A percentile compares a stretch with the other conserved stretches of the same genome.
These are phyloP conservation scores for Brachyalestes nurse DNA, from an alignment of 2,797 vertebrate species.

Conservation along the genomic window DNA sequence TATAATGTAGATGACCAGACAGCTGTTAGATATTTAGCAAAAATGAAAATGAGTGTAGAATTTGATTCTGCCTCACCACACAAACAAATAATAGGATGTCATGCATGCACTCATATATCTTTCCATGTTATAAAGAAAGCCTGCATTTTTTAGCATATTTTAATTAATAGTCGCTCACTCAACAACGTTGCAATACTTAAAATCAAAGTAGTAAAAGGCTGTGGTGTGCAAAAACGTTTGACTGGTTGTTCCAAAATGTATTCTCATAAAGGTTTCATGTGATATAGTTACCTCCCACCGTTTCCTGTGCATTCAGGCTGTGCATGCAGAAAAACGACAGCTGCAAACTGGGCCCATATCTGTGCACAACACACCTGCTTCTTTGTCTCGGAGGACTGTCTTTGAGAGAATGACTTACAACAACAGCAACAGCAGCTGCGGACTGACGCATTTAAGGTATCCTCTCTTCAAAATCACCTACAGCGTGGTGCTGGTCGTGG, in stretches of 20 bases:
- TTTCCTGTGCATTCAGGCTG: slow-evolving; percentile 47
- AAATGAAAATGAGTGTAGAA: no score
- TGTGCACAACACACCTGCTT: neutral
- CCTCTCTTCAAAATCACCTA: slow-evolving; percentile 54
- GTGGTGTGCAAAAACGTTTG: no score
- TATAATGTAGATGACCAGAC: no score
- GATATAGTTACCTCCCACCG: slow-evolving; percentile 41
- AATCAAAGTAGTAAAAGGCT: no score
- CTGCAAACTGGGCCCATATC: neutral
- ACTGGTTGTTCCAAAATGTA: slow-evolving; percentile 9
- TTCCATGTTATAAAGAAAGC: no score
- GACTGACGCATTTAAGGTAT: slow-evolving; percentile 39
- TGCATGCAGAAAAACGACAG: neutral
- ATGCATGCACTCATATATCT: no score
- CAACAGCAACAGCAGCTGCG: slow-evolving; percentile 1
- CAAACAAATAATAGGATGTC: no score
- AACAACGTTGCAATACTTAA: no score
- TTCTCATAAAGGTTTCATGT: slow-evolving; percentile 16
- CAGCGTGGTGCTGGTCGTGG: slow-evolving; percentile 49
- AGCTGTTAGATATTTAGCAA: no score
- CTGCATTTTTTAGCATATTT: no score
- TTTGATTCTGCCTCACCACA: no score
- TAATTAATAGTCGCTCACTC: no score
- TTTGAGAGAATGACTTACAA: neutral
- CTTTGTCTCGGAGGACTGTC: neutral